Evolutionary conservation across 2,113 vertebrate genomes (phyloP), one percentile per base, ranked within the genome.

Genomic region (Colius striatus): DNA sequence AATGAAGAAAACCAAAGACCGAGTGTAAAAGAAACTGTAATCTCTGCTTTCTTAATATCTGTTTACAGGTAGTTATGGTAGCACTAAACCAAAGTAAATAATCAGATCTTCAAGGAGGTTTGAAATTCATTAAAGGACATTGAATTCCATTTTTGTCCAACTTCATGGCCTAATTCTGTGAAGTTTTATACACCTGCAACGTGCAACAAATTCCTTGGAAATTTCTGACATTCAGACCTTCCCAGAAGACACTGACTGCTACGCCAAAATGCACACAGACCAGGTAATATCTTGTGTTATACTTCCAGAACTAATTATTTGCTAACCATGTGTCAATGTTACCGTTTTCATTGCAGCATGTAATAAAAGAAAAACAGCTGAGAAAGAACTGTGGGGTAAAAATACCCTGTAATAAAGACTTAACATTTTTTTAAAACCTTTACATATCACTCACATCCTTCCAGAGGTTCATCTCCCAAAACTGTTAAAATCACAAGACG

Each of bases 331-430:
- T 89, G 54, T 62, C 55, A 96, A 89, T 66, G 47, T 86, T 83
- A 93, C 92, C 27, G 0, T 92, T 85, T 93, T 93, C 82, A 94
- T 80, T 85, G 82, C 92, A 93, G 94, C 90, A 93, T 92, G 85
- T 66, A 95, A 96, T 47, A 67, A 93, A 93, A 96, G 75, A 96
- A 82, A 91, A 94, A 95, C 54, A 92, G 30, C 92, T 95, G 67
- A 96, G 72, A 96, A 94, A 87, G 29, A 87, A 90, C 32, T 20
- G 58, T 57, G 32, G n/a, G 30, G 73, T 75, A 32, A 83, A 92
- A 93, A 76, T 10, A 83, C 16, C 47, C 65, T 21, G 9, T 23
- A 85, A 38, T 70, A 50, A 85, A 79, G 30, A 66, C 19, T 72
- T 72, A 57, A 50, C 11, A 29, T 47, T 73, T 38, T 58, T 57